A percentile compares a stretch with the other conserved stretches of the same genome.
These are phyloP conservation scores for Lasioglossum oenotherae DNA, from an alignment of 2,888 invertebrate species.

Conservation along the genomic window DNA sequence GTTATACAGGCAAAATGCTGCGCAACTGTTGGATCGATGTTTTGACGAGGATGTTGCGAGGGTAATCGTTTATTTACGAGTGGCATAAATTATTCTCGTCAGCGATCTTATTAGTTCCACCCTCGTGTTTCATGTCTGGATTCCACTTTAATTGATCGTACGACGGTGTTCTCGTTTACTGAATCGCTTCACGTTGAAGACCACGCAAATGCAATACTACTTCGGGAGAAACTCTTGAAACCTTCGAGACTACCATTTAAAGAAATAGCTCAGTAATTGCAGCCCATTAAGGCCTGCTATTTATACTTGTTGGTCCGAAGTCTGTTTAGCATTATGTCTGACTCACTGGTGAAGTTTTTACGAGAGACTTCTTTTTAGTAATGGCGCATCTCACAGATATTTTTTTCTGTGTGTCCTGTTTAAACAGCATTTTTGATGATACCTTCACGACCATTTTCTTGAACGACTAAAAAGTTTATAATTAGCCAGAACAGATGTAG, in stretches of 20 bases:
- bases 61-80: background rate
- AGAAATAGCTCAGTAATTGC: background rate
- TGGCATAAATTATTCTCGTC: background rate
- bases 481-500: background rate
- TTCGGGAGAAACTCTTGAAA: background rate
- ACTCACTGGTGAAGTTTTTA: background rate
- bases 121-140: background rate
- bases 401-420: too few species aligned
- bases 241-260: background rate
- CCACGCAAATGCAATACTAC: background rate
- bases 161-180: background rate
- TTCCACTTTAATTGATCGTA: slow-evolving; percentile 2
- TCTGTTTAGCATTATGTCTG: background rate
- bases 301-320: background rate
- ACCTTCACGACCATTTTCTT: too few species aligned
- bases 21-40: too few species aligned
- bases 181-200: background rate
- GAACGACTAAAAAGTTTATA: too few species aligned
- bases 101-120: background rate
- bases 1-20: background rate
- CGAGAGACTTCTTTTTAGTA: background rate
- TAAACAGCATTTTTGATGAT: too few species aligned
- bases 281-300: background rate
- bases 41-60: background rate
- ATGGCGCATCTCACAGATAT: background rate